Base-by-base conservation (phyloP, 2,888 invertebrate species). In the Sialis fuliginosa region DNA sequence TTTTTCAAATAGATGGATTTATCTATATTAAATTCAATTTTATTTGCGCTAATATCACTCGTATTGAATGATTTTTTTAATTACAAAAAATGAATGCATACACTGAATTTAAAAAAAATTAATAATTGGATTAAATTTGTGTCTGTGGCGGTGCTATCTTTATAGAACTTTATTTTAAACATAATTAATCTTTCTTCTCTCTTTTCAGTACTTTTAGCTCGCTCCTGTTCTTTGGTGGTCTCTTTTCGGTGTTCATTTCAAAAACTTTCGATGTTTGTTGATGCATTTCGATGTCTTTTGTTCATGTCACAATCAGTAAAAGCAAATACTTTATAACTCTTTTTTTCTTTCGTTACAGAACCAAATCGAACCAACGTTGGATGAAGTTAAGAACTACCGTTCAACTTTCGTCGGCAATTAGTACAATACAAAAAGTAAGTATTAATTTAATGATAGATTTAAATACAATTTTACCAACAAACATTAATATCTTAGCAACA, bases 351-450 rank as follows among this genome's bases (percentile, higher is more conserved):
- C 51, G 48, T 61, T 69, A 49, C 77, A 89, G 89, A 78, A 86
- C 86, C 62, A 87, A 87, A 66, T 87, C 90, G 62, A 92, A 90
- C 68, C 88, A 92, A 64, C 77, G 92, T 70, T 96, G 96, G 89
- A 86, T 91, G 83, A 92, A 95, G 68, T 74, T 96, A 53, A 75
- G 93, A 55, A 91, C 90, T 47, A 93, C 93, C 44, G 91, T 91
- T 57, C 90, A 91, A 68, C 74, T 91, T 59, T 88, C 89, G 55
- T 87, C 88, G 51, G 90, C 91, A 46, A 82, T 84, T 59, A 69
- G 71, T 44, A 70, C 71, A 47, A 78, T 79, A 51, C 86, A 86
- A 68, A 88, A 88, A 71, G 65, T 65, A 57, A 54, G 52, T 49
- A 39, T 33, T 42, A 45, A 54, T 8, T 8, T 46, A 40, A 22